Base-by-base conservation (phyloP, 2,113 vertebrate species). In the Caranx ignobilis region DNA sequence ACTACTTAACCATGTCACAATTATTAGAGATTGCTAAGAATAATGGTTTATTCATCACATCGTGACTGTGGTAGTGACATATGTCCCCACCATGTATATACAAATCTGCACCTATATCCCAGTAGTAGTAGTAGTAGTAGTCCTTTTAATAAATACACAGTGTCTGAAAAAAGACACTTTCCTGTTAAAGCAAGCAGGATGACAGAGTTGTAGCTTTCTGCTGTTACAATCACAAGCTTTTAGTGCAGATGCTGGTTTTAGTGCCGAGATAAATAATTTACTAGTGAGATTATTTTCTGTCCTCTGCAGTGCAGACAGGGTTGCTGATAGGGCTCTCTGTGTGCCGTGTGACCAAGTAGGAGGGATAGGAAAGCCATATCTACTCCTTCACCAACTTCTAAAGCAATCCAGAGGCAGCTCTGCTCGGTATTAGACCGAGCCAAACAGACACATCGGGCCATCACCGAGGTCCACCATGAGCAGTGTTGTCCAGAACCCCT, bases 241-340 rank as follows among this genome's bases (percentile, higher is more conserved):
- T 95, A 96, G 95, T 77, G 79, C 80, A 86, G 88, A 90, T 89
- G 81, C 81, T 83, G 31, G 71, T 84, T 84, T 86, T 86, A 82
- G 81, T 68, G 55, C 86, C 0, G 43, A 88, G 85, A 83, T 98
- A 92, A 97, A 98, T 98, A 95, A 98, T 98, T 98, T 93, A 98
- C 83, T 61, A 19, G 85, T 85, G 39, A 79, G 81, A 89, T 91
- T 84, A 92, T 91, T 91, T 89, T 83, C 84, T 88, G 82, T 80
- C 77, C 71, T 92, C 93, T 87, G 60, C 91, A 31, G 72, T 85
- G 91, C 91, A 92, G 89, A 89, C 87, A 37, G 15, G 18, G 86
- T 47, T 89, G 81, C 91, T 95, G 94, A 95, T 95, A 95, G 95
- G 95, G 92, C 92, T 88, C 63, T 47, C 73, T 67, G 76, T 84